Evolutionary conservation across 2,888 invertebrate genomes (phyloP).

Genomic region (Punctoribates punctum): DNA sequence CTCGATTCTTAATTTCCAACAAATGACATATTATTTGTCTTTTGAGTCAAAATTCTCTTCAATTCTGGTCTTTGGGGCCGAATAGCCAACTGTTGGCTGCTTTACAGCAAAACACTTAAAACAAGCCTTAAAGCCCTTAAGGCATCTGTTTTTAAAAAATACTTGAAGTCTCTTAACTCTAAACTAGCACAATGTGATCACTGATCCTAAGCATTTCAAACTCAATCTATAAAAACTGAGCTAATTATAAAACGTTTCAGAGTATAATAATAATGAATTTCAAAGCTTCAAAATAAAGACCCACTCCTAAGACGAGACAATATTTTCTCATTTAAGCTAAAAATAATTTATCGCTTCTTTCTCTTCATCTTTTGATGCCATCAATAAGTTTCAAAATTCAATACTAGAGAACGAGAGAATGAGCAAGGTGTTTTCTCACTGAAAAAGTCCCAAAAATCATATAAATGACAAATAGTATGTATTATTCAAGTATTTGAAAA

Average conservation of each 20-base stretch:
- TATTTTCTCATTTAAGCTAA: no score
- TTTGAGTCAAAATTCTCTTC: background rate
- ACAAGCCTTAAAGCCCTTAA: background rate
- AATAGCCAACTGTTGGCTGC: background rate
- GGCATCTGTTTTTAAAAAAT: background rate
- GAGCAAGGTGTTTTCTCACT: no score
- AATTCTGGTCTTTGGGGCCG: background rate
- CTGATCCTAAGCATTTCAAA: constrained; percentile 4
- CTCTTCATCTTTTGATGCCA: no score
- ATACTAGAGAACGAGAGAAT: no score
- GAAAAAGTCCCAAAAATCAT: no score
- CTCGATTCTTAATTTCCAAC: constrained; percentile 7
- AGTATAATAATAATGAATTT: background rate
- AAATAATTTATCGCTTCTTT: no score
- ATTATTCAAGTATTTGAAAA: background rate
- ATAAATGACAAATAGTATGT: no score
- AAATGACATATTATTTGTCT: background rate
- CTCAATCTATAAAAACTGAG: background rate
- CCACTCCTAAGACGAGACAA: no score
- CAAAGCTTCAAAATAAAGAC: background rate
- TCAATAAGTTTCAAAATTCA: no score
- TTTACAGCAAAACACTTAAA: background rate
- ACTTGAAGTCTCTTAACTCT: background rate
- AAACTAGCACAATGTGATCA: constrained; percentile 16
- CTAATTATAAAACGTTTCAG: background rate